Conservation (phyloP, 2,797 vertebrate genomes). For the Megalops cyprinoides region DNA sequence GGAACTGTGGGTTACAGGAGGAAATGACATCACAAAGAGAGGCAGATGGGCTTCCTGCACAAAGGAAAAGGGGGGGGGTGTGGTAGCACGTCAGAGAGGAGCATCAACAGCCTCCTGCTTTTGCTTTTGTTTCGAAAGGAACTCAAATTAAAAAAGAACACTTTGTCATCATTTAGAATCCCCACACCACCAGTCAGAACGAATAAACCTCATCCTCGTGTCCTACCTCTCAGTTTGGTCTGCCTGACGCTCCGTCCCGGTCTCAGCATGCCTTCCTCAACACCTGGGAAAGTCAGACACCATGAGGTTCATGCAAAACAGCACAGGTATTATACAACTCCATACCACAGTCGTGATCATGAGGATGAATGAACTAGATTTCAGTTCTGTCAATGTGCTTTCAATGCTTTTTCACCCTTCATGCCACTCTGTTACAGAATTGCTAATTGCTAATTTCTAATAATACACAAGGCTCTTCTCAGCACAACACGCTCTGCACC, state of each 20-base stretch:
- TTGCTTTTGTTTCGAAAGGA: background rate
- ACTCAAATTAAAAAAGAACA: too few relatives aligned
- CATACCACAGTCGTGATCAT: background rate
- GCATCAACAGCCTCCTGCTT: too few relatives aligned
- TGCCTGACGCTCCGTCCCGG: slow-evolving; percentile 39
- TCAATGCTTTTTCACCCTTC: too few relatives aligned
- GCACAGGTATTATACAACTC: background rate
- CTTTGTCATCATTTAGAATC: background rate
- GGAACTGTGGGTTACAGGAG: slow-evolving; percentile 48
- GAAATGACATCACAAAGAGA: background rate
- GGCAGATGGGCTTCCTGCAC: too few relatives aligned
- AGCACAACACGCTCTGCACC: too few relatives aligned
- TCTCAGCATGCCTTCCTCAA: slow-evolving; percentile 41
- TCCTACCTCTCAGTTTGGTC: slow-evolving; percentile 51
- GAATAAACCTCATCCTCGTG: background rate
- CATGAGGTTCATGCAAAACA: too few relatives aligned
- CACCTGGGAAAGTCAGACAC: background rate
- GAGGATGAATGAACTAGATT: background rate
- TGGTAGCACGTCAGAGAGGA: too few relatives aligned
- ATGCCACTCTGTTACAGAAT: too few relatives aligned
- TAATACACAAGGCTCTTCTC: too few relatives aligned
- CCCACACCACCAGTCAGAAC: background rate
- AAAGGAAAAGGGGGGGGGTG: too few relatives aligned
- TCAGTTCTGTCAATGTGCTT: too few relatives aligned
- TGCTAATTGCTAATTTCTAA: too few relatives aligned